Conservation (phyloP, 2,113 vertebrate genomes). For the Myocastor coypus region DNA sequence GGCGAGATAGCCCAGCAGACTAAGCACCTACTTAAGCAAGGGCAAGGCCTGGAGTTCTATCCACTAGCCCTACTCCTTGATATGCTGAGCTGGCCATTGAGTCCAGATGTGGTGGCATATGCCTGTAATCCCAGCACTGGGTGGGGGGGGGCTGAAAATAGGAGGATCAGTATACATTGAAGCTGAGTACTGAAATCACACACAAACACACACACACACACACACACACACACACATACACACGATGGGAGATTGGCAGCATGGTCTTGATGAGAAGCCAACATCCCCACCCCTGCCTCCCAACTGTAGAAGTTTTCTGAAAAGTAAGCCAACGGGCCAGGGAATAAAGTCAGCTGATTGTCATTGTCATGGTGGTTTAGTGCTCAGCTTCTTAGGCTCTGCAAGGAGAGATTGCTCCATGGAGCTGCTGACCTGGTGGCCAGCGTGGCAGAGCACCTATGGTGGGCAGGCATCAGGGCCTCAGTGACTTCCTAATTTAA, state of each 20-base stretch:
- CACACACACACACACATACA: neutral
- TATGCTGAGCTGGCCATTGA: too few species aligned
- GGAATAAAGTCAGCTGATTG: too few species aligned
- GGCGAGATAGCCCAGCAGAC: too few species aligned
- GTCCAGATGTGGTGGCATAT: too few species aligned
- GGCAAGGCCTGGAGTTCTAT: too few species aligned
- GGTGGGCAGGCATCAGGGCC: neutral
- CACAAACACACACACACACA: neutral
- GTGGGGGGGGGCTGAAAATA: too few species aligned
- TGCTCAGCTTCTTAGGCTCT: neutral
- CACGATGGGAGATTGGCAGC: neutral
- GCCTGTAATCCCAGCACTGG: too few species aligned
- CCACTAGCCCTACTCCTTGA: too few species aligned
- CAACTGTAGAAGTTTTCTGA: neutral
- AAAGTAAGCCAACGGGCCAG: neutral
- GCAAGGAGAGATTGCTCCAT: neutral
- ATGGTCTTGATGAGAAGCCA: neutral
- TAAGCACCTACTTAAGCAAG: too few species aligned
- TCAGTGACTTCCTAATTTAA: constrained; percentile 25
- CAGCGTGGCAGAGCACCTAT: neutral
- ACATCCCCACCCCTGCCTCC: rapidly evolving
- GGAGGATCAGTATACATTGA: too few species aligned
- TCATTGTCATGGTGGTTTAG: too few species aligned
- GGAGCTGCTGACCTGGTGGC: neutral
- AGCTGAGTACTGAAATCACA: too few species aligned